Base-by-base conservation (phyloP, 37 sponge, comb jelly and placozoan genomes). In the Chondrilla cf. caribensis region DNA sequence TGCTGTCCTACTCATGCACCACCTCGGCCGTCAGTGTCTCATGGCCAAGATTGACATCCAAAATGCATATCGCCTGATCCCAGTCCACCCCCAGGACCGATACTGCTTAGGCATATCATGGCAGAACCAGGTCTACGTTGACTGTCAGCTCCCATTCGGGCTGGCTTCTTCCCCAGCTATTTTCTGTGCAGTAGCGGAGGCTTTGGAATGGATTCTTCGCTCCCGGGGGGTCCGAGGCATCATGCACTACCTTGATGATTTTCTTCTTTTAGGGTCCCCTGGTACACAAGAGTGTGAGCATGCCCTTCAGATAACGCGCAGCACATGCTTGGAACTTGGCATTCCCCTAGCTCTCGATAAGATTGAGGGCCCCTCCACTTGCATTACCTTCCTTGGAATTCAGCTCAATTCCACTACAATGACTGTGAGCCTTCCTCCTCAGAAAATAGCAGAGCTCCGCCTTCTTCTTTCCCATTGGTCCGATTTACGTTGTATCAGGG, bases 241-340 rank as follows among this genome's bases (percentile, higher is more conserved):
- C 31, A 68, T 68, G 35, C 70, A 68, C 37, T 68, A 68, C 6
- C 70, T 68, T 3, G 70, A 68, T 9, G 35, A 68, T 33, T 35
- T 68, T 9, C 70, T 68, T 19, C 21, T 68, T 3, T 33, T 68
- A 28, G 32, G 70, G 2, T 19, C 7, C 25, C 70, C 70, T 68
- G 32, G 2, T 2, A 35, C 37, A 4, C 35, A 28, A 3, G 6
- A 68, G 32, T 68, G 70, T 28, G 3, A 68, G 6, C 2, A 5
- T 3, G 70, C 70, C 2, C 70, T 68, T 2, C 36, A 29, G 4
- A 35, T 28, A 3, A 14, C 35, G 2, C 32, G 25, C 2, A 19
- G 19, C 25, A 68, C 35, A 21, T 68, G 70, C 35, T 1, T 35
- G 2, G 70, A 68, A 28, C 37, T 68, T 35, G 70, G 36, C 2